Evolutionary conservation across 2,888 invertebrate species (phyloP), one percentile per base, ranked within the genome.

Genomic region (Choristoneura rosaceana): DNA sequence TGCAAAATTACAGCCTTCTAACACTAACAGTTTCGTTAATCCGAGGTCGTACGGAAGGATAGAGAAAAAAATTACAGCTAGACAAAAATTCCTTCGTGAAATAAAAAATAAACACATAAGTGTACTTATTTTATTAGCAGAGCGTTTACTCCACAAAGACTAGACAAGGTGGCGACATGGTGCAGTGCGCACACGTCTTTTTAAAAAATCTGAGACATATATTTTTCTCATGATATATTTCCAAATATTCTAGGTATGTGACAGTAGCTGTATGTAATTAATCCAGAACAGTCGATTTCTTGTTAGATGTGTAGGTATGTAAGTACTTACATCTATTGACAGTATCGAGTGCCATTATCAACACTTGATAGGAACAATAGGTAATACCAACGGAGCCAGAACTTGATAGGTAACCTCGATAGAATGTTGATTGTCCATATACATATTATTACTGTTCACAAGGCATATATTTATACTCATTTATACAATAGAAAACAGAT

Each of bases 341-440:
- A 64, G 34, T 45, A 17, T 67, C 61, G 52, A 66, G 71, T 71
- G 55, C 9, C 17, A 34, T 76, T 81, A 81, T 80, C 81, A 65
- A 52, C 41, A 9, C 7, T 55, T 38, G 79, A 81, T 81, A 80
- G 73, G 65, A 68, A 60, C 64, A 74, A 80, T 63, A 70, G 45
- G 62, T 52, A 17, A 52, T 52, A 17, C 8, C 50, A 9, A 52
- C 9, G 52, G 52, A 15, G 17, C 52, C 14, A 17, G 15, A 17
- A 52, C 52, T 52, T 17, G 52, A 52, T 52, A 25, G 25, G 25
- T 25, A 52, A 52, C 52, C 52, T 52, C 52, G 52, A 52, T 52
- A 52, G 52, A 17, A 52, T 52, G 52, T 52, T 52, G 17, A 52
- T 52, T 52, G 52, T 52, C 52, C 52, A 3, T 17, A n/a, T 15